phyloP scores from a whole-genome alignment of 1,140 invertebrate genomes.

The Nylanderia fulva region DNA sequence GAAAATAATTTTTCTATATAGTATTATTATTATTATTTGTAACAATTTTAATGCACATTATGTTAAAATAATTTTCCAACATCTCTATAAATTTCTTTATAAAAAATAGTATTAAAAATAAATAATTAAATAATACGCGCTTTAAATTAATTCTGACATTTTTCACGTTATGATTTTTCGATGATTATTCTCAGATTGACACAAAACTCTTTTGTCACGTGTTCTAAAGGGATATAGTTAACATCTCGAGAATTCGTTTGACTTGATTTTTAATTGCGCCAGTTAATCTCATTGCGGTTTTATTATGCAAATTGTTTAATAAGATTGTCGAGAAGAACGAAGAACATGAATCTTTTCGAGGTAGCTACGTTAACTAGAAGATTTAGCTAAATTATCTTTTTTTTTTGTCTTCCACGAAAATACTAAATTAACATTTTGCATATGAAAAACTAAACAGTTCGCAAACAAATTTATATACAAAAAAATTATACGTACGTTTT shows the following conservation, averaged over 20 bases:
- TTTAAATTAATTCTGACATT: neutral
- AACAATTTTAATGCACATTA: neutral
- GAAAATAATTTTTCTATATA: neutral
- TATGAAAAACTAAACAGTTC: neutral
- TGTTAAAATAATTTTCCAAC: neutral
- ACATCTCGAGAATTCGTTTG: slow-evolving; percentile 18
- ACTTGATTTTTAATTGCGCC: slow-evolving; percentile 35
- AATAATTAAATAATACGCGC: neutral
- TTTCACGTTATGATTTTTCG: slow-evolving; percentile 52
- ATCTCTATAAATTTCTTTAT: neutral
- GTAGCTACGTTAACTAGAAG: neutral
- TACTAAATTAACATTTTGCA: neutral
- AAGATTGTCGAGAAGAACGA: neutral
- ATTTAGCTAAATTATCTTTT: neutral
- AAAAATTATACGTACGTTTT: neutral
- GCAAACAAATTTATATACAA: neutral
- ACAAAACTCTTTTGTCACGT: slow-evolving; percentile 44
- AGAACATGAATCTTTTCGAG: neutral
- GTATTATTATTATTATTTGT: slow-evolving; percentile 1
- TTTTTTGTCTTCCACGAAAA: neutral
- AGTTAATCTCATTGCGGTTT: neutral
- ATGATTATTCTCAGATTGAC: slow-evolving; percentile 48
- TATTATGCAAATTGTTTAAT: neutral
- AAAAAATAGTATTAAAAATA: neutral
- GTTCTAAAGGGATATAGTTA: slow-evolving; percentile 21